phyloP scores from a whole-genome alignment of 1,140 invertebrate genomes.

The Papilio xuthus region DNA sequence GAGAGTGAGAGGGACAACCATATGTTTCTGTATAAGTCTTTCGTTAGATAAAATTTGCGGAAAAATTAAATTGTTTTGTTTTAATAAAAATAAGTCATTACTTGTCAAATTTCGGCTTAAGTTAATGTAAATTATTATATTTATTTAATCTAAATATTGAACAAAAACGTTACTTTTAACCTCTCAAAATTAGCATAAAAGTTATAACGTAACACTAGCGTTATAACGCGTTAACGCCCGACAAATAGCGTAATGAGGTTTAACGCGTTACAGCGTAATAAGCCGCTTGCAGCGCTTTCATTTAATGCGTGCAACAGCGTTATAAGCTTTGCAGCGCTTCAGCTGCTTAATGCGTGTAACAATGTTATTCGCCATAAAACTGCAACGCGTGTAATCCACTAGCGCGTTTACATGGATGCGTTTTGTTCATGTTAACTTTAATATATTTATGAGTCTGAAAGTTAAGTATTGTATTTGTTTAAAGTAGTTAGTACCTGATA shows the following conservation, averaged over 20 bases:
- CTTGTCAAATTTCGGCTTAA: background rate
- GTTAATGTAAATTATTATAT: background rate
- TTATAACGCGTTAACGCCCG: background rate
- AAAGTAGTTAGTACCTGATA: no score
- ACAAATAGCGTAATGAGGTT: constrained; percentile 8
- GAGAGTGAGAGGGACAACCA: background rate
- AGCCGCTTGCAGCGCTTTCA: constrained; percentile 9
- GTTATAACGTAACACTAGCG: constrained; percentile 1
- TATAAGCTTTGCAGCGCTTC: constrained; percentile 7
- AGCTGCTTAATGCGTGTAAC: background rate
- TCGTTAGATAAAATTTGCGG: background rate
- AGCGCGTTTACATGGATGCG: background rate
- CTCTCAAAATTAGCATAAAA: constrained; percentile 19
- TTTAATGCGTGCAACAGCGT: background rate
- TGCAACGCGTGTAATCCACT: background rate
- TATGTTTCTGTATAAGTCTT: background rate
- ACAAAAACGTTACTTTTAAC: constrained; percentile 9
- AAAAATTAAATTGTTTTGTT: background rate
- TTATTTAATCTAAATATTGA: background rate
- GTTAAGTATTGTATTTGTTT: background rate
- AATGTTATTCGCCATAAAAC: constrained; percentile 7
- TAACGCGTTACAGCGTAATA: constrained; percentile 11
- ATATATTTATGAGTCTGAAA: background rate
- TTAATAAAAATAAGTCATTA: no score
- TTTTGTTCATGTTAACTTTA: background rate